Conservation (phyloP, 2,113 vertebrate genomes). For the Lampris incognitus region DNA sequence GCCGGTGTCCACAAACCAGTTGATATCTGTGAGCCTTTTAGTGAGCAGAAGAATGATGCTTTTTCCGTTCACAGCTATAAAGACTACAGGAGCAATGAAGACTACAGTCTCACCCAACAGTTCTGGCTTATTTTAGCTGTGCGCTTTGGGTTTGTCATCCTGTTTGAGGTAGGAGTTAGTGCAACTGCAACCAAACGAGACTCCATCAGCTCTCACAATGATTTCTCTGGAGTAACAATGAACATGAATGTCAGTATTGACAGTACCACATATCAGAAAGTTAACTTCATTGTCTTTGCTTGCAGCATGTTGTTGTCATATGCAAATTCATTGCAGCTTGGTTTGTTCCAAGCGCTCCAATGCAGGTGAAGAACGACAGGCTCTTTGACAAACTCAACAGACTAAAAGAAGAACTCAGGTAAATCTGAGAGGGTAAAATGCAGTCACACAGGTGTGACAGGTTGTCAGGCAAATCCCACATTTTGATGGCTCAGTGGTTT, state of each 20-base stretch:
- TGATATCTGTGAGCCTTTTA: background rate
- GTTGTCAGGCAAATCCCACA: background rate
- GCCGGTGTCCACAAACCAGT: background rate
- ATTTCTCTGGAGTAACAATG: background rate
- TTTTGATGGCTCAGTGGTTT: background rate
- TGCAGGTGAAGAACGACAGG: slow-evolving; percentile 86
- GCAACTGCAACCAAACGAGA: background rate
- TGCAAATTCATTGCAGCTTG: slow-evolving; percentile 91
- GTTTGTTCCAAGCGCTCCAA: slow-evolving; percentile 89
- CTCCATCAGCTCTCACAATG: background rate
- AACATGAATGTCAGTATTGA: background rate
- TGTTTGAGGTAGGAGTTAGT: slow-evolving; percentile 87
- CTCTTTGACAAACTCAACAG: slow-evolving; percentile 78
- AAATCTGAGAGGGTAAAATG: slow-evolving; percentile 28
- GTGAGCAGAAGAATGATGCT: background rate
- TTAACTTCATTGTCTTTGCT: slow-evolving; percentile 30
- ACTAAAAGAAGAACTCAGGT: slow-evolving; percentile 80
- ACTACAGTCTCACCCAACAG: slow-evolving; percentile 85
- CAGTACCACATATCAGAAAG: background rate
- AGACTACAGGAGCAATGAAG: slow-evolving; percentile 84
- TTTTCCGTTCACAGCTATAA: slow-evolving; percentile 84
- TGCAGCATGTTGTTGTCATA: slow-evolving; percentile 91
- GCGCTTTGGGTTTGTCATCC: slow-evolving; percentile 91
- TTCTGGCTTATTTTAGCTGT: slow-evolving; percentile 93
- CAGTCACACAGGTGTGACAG: background rate